Base-by-base conservation (phyloP, 2,888 invertebrate species). In the Mythimna vitellina region DNA sequence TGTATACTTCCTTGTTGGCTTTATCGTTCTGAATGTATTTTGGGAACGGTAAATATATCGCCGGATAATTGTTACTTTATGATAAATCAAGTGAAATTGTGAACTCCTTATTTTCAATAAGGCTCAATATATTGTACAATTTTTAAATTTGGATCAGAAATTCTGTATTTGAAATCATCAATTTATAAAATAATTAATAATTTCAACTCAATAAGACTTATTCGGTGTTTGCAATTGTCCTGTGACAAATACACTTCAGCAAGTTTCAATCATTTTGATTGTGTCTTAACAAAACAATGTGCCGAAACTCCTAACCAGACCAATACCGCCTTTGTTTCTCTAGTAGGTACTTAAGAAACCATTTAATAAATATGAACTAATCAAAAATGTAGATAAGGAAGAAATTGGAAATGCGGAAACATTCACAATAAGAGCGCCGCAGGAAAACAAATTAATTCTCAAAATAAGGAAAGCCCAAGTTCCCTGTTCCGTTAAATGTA, bases 371-470 rank as follows among this genome's bases (percentile, higher is more conserved):
- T 65, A 72, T 54, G 65, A 76, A 81, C 70, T 70, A 76, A 80
- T 81, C 54, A 80, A 82, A 82, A 78, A 82, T 64, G 46, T 78
- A 67, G 71, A 76, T 73, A 82, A 60, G 58, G 62, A 35, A 49
- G 65, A 68, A 85, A 80, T 77, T 75, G 66, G 73, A 82, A 76
- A 76, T 70, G 71, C 67, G 70, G 54, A 78, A 76, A 83, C 76
- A 72, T 84, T 74, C 74, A 71, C 82, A 84, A 78, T 65, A 82
- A 78, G 73, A 74, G 65, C 65, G 64, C 73, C 71, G 61, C 71
- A 76, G 74, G 71, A 74, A 84, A 84, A 84, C 81, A 78, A 85
- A 85, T 84, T 86, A 85, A 80, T 80, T 76, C 53, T 54, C 65
- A 32, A 75, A 86, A 81, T 78, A 78, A 76, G 82, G 73, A 79